phyloP scores from a whole-genome alignment of 2,888 invertebrate genomes.

The Oscheius sp. region DNA sequence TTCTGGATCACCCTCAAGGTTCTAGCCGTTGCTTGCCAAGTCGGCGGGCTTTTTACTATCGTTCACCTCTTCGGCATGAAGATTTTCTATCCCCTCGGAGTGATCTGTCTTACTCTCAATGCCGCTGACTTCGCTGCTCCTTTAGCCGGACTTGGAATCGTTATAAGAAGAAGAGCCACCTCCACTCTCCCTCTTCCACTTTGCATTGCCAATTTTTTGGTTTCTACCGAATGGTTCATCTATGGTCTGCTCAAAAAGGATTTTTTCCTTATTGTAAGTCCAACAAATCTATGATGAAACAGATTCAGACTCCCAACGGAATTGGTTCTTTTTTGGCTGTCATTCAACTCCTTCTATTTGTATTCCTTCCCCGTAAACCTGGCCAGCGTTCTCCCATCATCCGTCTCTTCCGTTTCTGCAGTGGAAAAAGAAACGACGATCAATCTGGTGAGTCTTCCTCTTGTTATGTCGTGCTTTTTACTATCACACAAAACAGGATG shows the following conservation, averaged over 20 bases:
- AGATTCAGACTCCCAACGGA: conserved; percentile 81
- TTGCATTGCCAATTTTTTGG: conserved; percentile 84
- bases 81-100: conserved; percentile 75
- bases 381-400: conserved; percentile 63
- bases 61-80: conserved; percentile 66
- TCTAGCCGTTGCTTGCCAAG: conserved; percentile 55
- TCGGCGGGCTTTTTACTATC: conserved; percentile 48
- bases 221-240: conserved; percentile 83
- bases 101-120: conserved; percentile 78
- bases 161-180: conserved; percentile 84
- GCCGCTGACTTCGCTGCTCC: conserved; percentile 85
- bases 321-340: conserved; percentile 81
- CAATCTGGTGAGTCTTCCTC: conserved; percentile 41
- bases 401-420: conserved; percentile 52
- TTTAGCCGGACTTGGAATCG: conserved; percentile 80
- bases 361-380: conserved; percentile 77
- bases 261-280: conserved; percentile 80
- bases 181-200: conserved; percentile 88
- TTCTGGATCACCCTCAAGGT: conserved; percentile 68
- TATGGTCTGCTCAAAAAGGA: conserved; percentile 84
- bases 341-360: conserved; percentile 81
- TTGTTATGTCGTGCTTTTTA: neutral
- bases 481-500: neutral
- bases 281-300: neutral
- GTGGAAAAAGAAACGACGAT: conserved; percentile 38